phyloP scores from a whole-genome alignment of 2,888 invertebrate species.

The Diadromus collaris region DNA sequence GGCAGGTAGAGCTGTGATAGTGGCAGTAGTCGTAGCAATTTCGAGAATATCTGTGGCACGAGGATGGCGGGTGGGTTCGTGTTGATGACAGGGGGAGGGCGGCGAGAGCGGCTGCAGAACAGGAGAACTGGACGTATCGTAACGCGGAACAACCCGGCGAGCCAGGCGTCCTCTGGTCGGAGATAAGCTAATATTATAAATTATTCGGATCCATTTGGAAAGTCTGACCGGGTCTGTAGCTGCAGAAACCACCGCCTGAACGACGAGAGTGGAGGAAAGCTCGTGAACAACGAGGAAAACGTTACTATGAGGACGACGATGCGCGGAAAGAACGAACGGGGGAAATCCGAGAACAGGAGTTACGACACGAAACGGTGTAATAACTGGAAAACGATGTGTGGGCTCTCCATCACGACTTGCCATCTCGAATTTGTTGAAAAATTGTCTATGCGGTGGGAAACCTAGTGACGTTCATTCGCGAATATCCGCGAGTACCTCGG shows the following conservation, averaged over 20 bases:
- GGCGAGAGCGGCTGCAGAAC: conserved; percentile 21
- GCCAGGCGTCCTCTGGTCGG: conserved; percentile 32
- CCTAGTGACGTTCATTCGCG: conserved; percentile 9
- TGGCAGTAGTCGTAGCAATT: conserved; percentile 7
- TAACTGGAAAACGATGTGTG: conserved; percentile 57
- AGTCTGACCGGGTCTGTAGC: conserved; percentile 46
- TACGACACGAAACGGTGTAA: conserved; percentile 63
- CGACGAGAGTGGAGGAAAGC: conserved; percentile 33
- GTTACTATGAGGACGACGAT: neutral
- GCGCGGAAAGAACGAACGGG: conserved; percentile 28
- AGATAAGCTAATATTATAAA: conserved; percentile 66
- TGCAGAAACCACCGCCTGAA: conserved; percentile 40
- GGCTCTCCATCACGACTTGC: conserved; percentile 59
- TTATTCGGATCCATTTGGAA: conserved; percentile 63
- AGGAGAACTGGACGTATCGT: conserved; percentile 48
- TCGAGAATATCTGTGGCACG: conserved; percentile 35
- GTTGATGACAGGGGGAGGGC: conserved; percentile 14
- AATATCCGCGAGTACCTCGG: conserved; percentile 13
- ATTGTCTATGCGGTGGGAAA: conserved; percentile 43
- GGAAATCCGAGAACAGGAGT: conserved; percentile 31
- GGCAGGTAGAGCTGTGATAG: neutral
- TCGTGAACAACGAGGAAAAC: conserved; percentile 22
- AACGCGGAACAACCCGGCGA: conserved; percentile 49
- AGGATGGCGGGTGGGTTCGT: conserved; percentile 11
- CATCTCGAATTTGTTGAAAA: conserved; percentile 64